Evolutionary conservation across 2,888 invertebrate genomes (phyloP).

Genomic region (Sphaeridia pumilis): DNA sequence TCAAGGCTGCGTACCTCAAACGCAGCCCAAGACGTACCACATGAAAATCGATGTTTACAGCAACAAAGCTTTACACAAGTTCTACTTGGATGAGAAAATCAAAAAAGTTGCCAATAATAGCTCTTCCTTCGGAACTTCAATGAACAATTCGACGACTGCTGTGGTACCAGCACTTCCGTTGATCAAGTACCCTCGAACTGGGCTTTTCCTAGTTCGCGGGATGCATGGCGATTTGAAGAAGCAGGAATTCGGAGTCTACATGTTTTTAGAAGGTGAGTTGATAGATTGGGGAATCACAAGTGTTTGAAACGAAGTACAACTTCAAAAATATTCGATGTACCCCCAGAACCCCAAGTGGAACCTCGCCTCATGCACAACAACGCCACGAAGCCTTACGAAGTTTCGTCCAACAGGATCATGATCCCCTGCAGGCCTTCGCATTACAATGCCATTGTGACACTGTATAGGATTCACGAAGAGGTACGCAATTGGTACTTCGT

Average conservation of each 20-base stretch:
- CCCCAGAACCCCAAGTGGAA: neutral
- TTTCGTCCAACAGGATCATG: neutral
- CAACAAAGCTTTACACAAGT: slow-evolving; percentile 5
- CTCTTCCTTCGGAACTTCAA: too few species aligned
- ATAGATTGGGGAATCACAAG: too few species aligned
- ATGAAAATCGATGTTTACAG: slow-evolving; percentile 4
- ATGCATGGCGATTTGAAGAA: neutral
- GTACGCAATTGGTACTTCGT: neutral
- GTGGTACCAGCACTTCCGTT: neutral
- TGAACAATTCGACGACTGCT: neutral
- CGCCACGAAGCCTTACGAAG: neutral
- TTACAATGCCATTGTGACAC: neutral
- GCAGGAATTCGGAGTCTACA: neutral
- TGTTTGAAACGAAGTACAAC: neutral
- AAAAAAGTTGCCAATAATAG: neutral
- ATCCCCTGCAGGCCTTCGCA: slow-evolving; percentile 13
- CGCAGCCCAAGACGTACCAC: neutral
- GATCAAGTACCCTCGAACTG: slow-evolving; percentile 5
- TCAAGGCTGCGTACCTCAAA: neutral
- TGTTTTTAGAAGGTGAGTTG: slow-evolving; percentile 9
- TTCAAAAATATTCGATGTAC: neutral
- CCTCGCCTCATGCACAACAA: slow-evolving; percentile 9
- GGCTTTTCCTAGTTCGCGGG: neutral
- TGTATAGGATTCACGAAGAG: neutral
- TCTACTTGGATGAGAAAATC: neutral